These are phyloP conservation scores for Pinctada fucata DNA, from an alignment of 2,888 invertebrate genomes.

Conservation along the genomic window DNA sequence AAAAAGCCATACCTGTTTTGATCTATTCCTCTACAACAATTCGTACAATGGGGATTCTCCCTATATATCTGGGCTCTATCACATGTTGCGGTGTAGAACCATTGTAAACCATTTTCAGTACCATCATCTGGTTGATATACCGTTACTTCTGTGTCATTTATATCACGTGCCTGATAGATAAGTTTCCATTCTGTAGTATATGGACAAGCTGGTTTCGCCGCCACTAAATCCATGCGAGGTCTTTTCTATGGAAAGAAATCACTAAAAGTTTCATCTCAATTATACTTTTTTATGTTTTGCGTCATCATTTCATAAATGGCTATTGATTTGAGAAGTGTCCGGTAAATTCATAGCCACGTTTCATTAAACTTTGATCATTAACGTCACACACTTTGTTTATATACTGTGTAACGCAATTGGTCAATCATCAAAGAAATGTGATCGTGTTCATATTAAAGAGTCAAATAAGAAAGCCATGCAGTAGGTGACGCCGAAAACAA, in stretches of 20 bases:
- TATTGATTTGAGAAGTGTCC: no score
- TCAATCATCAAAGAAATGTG: no score
- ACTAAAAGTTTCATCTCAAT: not conserved
- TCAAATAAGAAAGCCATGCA: no score
- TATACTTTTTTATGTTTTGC: no score
- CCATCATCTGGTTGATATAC: constrained; percentile 61
- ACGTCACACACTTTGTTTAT: no score
- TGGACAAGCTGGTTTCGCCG: constrained; percentile 65
- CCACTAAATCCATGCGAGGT: constrained; percentile 32
- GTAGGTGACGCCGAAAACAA: no score
- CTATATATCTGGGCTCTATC: constrained; percentile 38
- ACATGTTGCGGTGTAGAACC: constrained; percentile 72
- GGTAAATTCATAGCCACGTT: no score
- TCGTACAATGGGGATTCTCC: constrained; percentile 47
- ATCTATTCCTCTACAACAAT: constrained; percentile 66
- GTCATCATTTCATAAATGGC: no score
- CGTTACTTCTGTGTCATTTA: constrained; percentile 67
- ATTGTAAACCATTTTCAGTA: constrained; percentile 58
- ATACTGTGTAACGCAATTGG: no score
- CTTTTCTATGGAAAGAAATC: constrained; percentile 9
- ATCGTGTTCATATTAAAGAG: no score
- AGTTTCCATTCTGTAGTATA: constrained; percentile 63
- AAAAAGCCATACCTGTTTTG: constrained; percentile 50
- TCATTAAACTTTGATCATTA: no score
- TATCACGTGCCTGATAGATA: constrained; percentile 60